Conservation (phyloP, 1,140 invertebrate genomes). For the Aphis craccivora region DNA sequence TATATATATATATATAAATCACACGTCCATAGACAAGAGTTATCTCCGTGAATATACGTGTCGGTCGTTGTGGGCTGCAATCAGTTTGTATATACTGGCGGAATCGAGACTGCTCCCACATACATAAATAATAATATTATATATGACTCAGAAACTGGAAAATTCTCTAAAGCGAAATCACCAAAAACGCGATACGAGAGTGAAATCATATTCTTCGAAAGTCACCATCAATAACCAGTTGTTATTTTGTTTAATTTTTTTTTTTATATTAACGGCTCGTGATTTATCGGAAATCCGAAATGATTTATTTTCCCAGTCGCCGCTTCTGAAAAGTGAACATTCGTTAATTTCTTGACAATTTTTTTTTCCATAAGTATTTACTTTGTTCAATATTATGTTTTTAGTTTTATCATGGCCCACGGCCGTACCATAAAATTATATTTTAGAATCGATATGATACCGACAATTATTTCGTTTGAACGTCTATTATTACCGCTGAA, state of each 20-base stretch:
- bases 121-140: slow-evolving; percentile 13
- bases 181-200: background rate
- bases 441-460: background rate
- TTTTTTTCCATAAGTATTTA: background rate
- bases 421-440: background rate
- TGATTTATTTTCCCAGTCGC: background rate
- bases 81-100: background rate
- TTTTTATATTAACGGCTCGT: background rate
- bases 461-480: background rate
- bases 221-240: background rate
- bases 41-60: background rate
- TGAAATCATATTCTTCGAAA: background rate
- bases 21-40: background rate
- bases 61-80: background rate
- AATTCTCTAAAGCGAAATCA: background rate
- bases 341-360: background rate
- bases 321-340: too few species aligned
- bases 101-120: background rate
- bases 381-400: background rate
- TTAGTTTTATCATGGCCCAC: background rate
- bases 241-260: background rate
- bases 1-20: background rate
- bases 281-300: background rate
- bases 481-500: background rate
- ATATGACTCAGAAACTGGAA: background rate